Conservation (phyloP, 2,888 invertebrate genomes). For the Troglohyphantes excavatus region DNA sequence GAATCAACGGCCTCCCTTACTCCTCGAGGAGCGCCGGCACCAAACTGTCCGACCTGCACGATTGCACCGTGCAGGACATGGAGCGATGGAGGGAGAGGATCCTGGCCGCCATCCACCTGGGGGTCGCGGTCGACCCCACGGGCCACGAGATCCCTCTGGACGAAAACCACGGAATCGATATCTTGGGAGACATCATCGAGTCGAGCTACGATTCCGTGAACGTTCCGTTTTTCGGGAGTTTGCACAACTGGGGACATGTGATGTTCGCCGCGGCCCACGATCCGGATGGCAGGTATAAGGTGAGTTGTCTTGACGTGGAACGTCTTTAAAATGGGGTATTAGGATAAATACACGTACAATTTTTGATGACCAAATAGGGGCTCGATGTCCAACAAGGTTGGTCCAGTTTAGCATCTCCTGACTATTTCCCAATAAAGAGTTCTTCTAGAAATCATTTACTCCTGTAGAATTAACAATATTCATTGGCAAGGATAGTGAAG, state of each 20-base stretch:
- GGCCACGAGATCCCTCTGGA: slow-evolving; percentile 86
- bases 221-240: slow-evolving; percentile 85
- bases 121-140: slow-evolving; percentile 85
- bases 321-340: too few species aligned
- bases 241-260: slow-evolving; percentile 92
- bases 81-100: slow-evolving; percentile 90
- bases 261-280: slow-evolving; percentile 90
- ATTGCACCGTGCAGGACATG: slow-evolving; percentile 82
- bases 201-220: slow-evolving; percentile 82
- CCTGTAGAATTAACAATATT: too few species aligned
- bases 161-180: slow-evolving; percentile 89
- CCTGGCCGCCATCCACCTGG: slow-evolving; percentile 87
- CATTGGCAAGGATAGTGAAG: too few species aligned
- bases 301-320: too few species aligned
- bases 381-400: too few species aligned
- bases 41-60: slow-evolving; percentile 54
- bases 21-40: slow-evolving; percentile 22
- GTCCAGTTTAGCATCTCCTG: too few species aligned
- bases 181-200: slow-evolving; percentile 91
- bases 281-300: slow-evolving; percentile 89
- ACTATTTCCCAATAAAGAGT: too few species aligned
- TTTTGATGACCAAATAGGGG: too few species aligned
- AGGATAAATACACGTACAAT: too few species aligned
- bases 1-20: slow-evolving; percentile 59
- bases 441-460: too few species aligned